Evolutionary conservation across 2,888 invertebrate genomes (phyloP).

Genomic region (Scaeva pyrastri): DNA sequence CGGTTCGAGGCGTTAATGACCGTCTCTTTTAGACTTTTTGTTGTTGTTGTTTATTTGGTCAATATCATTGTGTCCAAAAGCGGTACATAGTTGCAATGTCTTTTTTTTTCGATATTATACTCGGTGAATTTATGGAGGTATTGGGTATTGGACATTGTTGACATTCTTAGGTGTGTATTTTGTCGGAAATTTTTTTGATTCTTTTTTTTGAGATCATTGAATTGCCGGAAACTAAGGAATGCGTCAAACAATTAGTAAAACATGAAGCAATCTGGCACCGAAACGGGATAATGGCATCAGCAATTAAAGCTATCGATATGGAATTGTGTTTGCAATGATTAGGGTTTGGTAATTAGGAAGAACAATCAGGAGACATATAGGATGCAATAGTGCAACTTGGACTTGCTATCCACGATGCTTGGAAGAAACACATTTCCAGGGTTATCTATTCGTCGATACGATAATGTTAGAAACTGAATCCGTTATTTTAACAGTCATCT

Average conservation of each 20-base stretch:
- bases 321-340: not conserved
- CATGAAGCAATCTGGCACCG: conserved; percentile 64
- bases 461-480: too few species aligned
- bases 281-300: not conserved
- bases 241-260: conserved; percentile 65
- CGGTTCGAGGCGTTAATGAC: conserved; percentile 69
- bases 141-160: conserved; percentile 48
- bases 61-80: not conserved
- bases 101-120: not conserved
- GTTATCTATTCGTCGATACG: too few species aligned
- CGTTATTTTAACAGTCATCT: too few species aligned
- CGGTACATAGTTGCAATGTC: not conserved
- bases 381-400: not conserved
- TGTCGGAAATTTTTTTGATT: conserved; percentile 1
- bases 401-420: not conserved
- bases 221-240: conserved; percentile 34
- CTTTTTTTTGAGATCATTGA: not conserved
- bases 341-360: not conserved
- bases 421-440: not conserved
- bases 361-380: not conserved
- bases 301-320: not conserved
- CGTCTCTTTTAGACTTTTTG: conserved; percentile 48
- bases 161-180: conserved; percentile 39
- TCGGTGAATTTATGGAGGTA: not conserved
- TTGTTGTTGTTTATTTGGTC: conserved; percentile 12